Evolutionary conservation across 2,797 vertebrate genomes (phyloP).

Genomic region (Brachyalestes nurse): DNA sequence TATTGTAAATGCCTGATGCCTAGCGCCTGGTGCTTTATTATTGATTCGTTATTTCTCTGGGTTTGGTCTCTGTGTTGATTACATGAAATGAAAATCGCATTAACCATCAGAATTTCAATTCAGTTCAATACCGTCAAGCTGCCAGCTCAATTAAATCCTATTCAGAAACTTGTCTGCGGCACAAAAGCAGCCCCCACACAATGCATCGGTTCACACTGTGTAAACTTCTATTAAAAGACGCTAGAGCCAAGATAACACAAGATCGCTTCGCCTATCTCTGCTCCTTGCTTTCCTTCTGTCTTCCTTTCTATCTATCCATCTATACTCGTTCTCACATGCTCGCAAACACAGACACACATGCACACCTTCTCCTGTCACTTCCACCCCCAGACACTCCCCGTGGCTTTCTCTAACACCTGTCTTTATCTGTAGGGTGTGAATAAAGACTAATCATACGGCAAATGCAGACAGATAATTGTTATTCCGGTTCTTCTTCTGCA

Average conservation of each 20-base stretch:
- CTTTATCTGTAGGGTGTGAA: constrained; percentile 58
- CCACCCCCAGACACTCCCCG: not conserved
- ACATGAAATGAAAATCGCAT: constrained; percentile 37
- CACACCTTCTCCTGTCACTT: constrained; percentile 16
- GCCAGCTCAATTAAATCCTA: constrained; percentile 50
- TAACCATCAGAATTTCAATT: constrained; percentile 38
- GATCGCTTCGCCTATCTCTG: constrained; percentile 35
- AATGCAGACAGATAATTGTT: constrained; percentile 60
- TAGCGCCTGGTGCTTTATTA: not conserved
- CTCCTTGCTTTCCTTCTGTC: constrained; percentile 30
- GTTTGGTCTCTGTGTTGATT: constrained; percentile 7
- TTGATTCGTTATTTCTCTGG: constrained; percentile 33
- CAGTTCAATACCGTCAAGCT: constrained; percentile 25
- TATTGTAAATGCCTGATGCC: constrained; percentile 6
- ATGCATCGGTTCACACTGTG: constrained; percentile 48
- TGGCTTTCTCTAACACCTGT: constrained; percentile 28
- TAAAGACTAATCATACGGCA: constrained; percentile 60
- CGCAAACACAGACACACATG: constrained; percentile 25
- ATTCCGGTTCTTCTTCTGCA: constrained; percentile 28
- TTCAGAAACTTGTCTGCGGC: constrained; percentile 36
- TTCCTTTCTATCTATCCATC: constrained; percentile 21
- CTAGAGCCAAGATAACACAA: constrained; percentile 50
- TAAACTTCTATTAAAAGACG: constrained; percentile 61
- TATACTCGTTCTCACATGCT: constrained; percentile 17
- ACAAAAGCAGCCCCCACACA: constrained; percentile 41